Conservation (phyloP, 1,140 invertebrate species). For the Drosophila ironensis region DNA sequence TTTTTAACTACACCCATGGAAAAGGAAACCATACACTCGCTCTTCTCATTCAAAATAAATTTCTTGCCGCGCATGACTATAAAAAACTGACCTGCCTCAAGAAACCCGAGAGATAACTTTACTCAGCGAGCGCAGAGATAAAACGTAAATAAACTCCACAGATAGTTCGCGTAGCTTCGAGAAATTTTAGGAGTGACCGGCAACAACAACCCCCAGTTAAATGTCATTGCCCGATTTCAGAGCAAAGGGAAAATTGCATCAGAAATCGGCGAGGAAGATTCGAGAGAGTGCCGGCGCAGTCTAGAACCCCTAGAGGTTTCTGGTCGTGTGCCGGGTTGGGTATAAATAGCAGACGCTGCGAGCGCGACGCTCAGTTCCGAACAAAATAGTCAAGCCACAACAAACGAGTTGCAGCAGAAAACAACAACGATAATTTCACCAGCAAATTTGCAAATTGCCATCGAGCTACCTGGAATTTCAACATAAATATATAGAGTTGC, state of each 20-base stretch:
- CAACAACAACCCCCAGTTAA: conserved; percentile 8
- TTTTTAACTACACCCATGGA: background rate
- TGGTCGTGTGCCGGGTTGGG: background rate
- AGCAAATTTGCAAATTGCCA: background rate
- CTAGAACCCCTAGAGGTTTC: conserved; percentile 3
- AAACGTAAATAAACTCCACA: conserved; percentile 14
- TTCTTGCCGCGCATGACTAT: background rate
- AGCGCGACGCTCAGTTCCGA: conserved; percentile 22
- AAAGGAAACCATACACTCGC: conserved; percentile 2
- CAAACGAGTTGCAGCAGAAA: background rate
- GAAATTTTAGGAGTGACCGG: background rate
- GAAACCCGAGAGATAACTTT: background rate
- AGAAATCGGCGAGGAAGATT: conserved; percentile 31
- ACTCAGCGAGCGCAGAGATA: background rate
- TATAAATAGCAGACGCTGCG: conserved; percentile 51
- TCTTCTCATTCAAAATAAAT: background rate
- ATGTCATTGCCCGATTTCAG: conserved; percentile 31
- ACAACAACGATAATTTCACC: conserved; percentile 7
- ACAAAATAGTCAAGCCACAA: conserved; percentile 1
- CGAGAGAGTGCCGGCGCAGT: conserved; percentile 49
- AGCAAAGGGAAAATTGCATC: conserved; percentile 45
- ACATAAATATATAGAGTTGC: background rate
- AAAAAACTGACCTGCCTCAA: conserved; percentile 40
- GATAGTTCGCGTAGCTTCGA: conserved; percentile 13
- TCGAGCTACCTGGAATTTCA: background rate